phyloP scores from a whole-genome alignment of 2,888 invertebrate species.

The Lymantria monacha region DNA sequence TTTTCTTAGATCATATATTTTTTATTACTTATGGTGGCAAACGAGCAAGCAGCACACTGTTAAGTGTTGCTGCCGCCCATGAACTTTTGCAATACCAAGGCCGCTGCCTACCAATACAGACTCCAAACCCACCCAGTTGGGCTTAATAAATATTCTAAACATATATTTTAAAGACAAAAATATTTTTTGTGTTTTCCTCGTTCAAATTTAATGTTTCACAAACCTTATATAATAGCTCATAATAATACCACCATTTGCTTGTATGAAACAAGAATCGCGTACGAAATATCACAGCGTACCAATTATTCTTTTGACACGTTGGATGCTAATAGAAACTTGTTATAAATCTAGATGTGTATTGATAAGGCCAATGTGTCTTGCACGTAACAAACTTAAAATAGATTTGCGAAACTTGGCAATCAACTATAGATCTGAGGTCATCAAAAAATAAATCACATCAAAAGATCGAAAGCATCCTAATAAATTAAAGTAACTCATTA shows the following conservation, averaged over 20 bases:
- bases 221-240: no score
- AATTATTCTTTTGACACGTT: neutral
- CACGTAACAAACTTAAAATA: slow-evolving; percentile 44
- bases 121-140: no score
- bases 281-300: neutral
- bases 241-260: neutral
- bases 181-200: no score
- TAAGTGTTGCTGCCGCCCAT: no score
- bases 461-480: slow-evolving; percentile 17
- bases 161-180: no score
- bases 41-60: no score
- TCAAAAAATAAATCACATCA: slow-evolving; percentile 29
- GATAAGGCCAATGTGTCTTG: slow-evolving; percentile 17
- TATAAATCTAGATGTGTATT: slow-evolving; percentile 7
- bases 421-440: slow-evolving; percentile 42
- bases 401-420: slow-evolving; percentile 55
- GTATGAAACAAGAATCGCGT: neutral
- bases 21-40: no score
- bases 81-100: no score
- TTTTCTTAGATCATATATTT: no score
- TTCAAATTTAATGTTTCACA: no score
- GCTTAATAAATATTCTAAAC: no score
- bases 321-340: neutral
- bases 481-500: slow-evolving; percentile 6
- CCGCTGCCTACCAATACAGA: no score